Evolutionary conservation across 92 coral and sea anemone genomes (phyloP).

Genomic region (Bergia puertoricense): DNA sequence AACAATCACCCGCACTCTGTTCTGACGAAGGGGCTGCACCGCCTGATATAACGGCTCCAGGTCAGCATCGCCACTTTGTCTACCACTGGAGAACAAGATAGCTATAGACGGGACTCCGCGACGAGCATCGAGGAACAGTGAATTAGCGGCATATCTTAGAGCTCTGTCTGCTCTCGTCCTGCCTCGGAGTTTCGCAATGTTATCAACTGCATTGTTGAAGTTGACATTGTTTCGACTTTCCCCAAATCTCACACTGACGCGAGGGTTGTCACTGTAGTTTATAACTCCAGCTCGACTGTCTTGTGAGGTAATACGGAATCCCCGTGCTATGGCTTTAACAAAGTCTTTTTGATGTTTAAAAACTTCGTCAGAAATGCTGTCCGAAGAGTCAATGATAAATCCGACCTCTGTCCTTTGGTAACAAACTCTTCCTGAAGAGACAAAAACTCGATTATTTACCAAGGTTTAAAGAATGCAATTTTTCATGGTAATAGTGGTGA

Average conservation of each 20-base stretch:
- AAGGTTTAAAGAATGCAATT: no score
- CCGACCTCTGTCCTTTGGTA: constrained; percentile 72
- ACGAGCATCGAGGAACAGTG: constrained; percentile 67
- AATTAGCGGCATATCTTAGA: constrained; percentile 70
- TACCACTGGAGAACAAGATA: constrained; percentile 82
- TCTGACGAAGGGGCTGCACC: constrained; percentile 68
- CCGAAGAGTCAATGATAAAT: constrained; percentile 82
- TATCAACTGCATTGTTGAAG: constrained; percentile 69
- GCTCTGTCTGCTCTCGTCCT: constrained; percentile 81
- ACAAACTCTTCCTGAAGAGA: constrained; percentile 46
- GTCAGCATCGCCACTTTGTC: constrained; percentile 66
- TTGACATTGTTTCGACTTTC: constrained; percentile 41
- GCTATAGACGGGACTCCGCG: constrained; percentile 74
- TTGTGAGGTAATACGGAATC: constrained; percentile 61
- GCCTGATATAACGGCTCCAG: constrained; percentile 70
- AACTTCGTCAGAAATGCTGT: constrained; percentile 72
- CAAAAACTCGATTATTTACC: not conserved
- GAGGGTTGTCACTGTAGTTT: constrained; percentile 72
- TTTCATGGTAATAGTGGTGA: not conserved
- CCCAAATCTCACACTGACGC: constrained; percentile 57
- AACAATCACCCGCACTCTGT: constrained; percentile 81
- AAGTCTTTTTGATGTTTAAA: constrained; percentile 71
- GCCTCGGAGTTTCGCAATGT: constrained; percentile 65
- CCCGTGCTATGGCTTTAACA: constrained; percentile 70
- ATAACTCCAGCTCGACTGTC: constrained; percentile 78